A percentile compares a stretch with the other conserved stretches of the same genome.
Evolutionary conservation across 2,888 invertebrate species (phyloP).

Genomic region (Ischnura elegans): DNA sequence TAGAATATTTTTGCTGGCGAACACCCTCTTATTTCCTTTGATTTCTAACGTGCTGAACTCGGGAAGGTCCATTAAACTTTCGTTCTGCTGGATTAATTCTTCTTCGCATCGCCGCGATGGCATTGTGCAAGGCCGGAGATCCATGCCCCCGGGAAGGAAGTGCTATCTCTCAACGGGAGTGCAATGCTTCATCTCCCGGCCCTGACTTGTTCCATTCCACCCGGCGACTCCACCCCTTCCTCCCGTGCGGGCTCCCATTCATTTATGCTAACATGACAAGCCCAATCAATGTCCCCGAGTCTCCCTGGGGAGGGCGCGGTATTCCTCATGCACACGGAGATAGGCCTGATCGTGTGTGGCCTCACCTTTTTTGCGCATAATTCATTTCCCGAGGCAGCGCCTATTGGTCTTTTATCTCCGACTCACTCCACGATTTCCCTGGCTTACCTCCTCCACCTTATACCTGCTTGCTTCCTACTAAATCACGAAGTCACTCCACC

Average conservation of each 20-base stretch:
- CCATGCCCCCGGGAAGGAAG: too few relatives aligned
- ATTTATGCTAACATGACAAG: conserved; percentile 31
- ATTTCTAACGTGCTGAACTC: too few relatives aligned
- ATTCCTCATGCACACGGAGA: not conserved
- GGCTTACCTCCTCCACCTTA: not conserved
- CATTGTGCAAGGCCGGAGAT: too few relatives aligned
- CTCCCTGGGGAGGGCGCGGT: not conserved
- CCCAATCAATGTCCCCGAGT: conserved; percentile 18
- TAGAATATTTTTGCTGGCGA: too few relatives aligned
- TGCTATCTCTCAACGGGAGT: not conserved
- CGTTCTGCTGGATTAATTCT: too few relatives aligned
- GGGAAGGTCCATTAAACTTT: too few relatives aligned
- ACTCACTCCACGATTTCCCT: not conserved
- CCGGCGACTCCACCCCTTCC: not conserved
- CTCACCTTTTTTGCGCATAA: conserved; percentile 40
- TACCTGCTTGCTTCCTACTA: not conserved
- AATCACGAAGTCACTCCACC: not conserved
- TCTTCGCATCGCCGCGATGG: too few relatives aligned
- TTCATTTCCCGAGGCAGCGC: conserved; percentile 33
- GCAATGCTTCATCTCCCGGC: not conserved
- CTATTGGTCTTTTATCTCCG: conserved; percentile 25
- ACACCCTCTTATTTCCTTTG: too few relatives aligned
- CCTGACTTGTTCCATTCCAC: not conserved
- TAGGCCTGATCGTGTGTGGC: conserved; percentile 18
- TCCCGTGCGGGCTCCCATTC: not conserved